Conservation (phyloP, 2,113 vertebrate genomes). For the Plecotus auritus region DNA sequence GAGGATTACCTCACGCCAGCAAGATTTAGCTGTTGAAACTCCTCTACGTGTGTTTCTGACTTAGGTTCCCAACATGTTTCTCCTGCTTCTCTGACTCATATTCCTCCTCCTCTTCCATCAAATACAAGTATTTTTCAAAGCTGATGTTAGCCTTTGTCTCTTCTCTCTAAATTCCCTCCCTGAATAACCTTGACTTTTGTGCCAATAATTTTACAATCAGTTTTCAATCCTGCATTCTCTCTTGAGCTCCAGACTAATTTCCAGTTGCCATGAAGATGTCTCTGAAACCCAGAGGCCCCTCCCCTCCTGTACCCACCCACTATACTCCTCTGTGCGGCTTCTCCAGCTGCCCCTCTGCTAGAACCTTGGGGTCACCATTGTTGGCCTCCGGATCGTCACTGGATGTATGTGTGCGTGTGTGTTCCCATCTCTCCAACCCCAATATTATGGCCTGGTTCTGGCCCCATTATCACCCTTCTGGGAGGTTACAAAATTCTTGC, state of each 20-base stretch:
- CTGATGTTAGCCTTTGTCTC: not conserved
- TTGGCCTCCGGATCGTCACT: not conserved
- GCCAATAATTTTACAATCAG: not conserved
- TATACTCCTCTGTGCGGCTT: not conserved
- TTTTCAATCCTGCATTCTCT: not conserved
- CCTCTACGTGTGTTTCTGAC: not conserved
- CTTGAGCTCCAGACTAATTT: not conserved
- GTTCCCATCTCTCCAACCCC: not conserved
- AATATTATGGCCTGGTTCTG: not conserved
- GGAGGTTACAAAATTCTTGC: not conserved
- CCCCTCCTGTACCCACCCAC: not conserved
- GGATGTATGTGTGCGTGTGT: not conserved
- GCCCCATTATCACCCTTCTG: not conserved
- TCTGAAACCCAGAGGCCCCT: not conserved
- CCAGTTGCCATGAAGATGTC: not conserved
- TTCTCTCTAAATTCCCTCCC: not conserved
- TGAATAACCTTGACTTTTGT: not conserved
- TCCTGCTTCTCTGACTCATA: not conserved
- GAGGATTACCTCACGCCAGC: not conserved
- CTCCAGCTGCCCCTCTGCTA: not conserved
- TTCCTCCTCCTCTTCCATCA: not conserved
- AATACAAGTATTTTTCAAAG: not conserved
- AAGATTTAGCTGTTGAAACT: not conserved
- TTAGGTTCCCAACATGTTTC: not conserved
- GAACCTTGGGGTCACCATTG: not conserved